These are phyloP conservation scores for Lepilemur septentrionalis DNA, from an alignment of 2,797 vertebrate species.

Conservation along the genomic window DNA sequence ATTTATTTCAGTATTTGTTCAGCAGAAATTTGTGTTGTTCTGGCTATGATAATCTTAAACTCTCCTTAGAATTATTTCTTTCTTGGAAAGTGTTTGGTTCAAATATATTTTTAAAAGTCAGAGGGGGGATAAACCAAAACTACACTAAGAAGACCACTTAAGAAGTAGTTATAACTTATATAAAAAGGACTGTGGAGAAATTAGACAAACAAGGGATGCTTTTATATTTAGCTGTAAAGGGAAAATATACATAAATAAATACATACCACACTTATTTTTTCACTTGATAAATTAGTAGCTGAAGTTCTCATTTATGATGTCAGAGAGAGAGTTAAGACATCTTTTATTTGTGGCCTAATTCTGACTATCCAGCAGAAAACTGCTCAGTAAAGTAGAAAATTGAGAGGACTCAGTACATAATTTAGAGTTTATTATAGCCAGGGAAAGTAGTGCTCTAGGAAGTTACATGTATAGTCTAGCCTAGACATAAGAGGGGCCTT, in stretches of 20 bases:
- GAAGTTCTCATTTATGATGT: neutral
- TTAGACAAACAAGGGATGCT: neutral
- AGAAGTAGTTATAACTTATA: neutral
- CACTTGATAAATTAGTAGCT: neutral
- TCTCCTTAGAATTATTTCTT: conserved; percentile 3
- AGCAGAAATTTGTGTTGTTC: neutral
- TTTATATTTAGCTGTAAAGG: neutral
- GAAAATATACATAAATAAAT: neutral
- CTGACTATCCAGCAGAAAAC: conserved; percentile 2
- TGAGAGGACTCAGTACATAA: neutral
- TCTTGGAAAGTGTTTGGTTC: neutral
- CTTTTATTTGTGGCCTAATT: neutral
- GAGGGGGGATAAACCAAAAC: neutral
- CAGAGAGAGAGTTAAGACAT: neutral
- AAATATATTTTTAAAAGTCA: conserved; percentile 4
- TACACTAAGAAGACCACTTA: neutral
- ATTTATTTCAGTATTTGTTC: conserved; percentile 5
- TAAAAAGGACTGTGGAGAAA: neutral
- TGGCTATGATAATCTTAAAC: neutral
- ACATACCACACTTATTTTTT: neutral
- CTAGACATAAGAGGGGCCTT: neutral
- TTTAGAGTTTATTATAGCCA: conserved; percentile 11
- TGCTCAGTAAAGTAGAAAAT: conserved; percentile 12
- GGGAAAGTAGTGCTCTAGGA: neutral
- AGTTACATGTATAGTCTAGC: neutral